Conservation (phyloP, 2,113 vertebrate species). For the Austrofundulus limnaeus region DNA sequence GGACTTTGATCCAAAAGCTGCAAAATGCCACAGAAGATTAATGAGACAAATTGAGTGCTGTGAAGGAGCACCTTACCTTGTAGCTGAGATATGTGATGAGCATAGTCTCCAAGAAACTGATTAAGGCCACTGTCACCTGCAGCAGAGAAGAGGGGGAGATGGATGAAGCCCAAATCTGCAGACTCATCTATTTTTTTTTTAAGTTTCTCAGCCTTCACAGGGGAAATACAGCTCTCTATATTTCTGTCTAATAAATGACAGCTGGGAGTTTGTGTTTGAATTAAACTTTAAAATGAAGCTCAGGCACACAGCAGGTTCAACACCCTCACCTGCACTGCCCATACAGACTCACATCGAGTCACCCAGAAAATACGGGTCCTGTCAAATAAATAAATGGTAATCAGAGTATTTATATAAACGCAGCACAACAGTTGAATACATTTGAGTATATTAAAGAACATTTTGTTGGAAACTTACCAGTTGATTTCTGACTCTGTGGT, state of each 20-base stretch:
- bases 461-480: constrained; percentile 62
- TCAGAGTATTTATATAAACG: neutral
- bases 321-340: constrained; percentile 92
- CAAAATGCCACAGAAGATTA: neutral
- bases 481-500: constrained; percentile 64
- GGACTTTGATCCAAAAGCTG: constrained; percentile 13
- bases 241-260: constrained; percentile 28
- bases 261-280: neutral
- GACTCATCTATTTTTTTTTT: constrained; percentile 8
- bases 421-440: neutral
- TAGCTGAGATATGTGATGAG: constrained; percentile 98
- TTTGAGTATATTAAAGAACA: neutral
- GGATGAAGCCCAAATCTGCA: constrained; percentile 20
- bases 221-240: neutral
- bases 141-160: constrained; percentile 29
- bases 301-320: neutral
- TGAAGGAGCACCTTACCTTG: constrained; percentile 82
- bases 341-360: constrained; percentile 85
- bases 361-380: constrained; percentile 86
- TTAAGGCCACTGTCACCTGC: constrained; percentile 93
- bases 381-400: constrained; percentile 13
- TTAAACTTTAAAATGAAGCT: neutral
- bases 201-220: constrained; percentile 1
- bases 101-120: constrained; percentile 97
- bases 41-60: neutral